Conservation (phyloP, 2,797 vertebrate genomes). For the Clamator glandarius region DNA sequence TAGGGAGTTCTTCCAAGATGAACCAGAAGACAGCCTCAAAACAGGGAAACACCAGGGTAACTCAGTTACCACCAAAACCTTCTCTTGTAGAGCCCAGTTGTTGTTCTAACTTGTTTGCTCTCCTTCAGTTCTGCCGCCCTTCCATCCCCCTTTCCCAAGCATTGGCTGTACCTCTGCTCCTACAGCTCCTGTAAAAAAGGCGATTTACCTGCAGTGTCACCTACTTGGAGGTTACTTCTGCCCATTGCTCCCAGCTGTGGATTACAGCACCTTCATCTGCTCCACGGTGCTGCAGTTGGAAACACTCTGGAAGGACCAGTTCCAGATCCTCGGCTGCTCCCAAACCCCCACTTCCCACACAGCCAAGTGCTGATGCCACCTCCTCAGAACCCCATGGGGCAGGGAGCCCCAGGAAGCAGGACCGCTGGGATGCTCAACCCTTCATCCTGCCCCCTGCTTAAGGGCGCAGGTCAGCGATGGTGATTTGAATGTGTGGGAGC, state of each 20-base stretch:
- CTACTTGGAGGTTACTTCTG: not conserved
- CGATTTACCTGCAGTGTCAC: rapidly evolving
- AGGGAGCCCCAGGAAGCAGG: not conserved
- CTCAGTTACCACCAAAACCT: not conserved
- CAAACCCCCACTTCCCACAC: rapidly evolving
- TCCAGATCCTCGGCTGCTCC: not conserved
- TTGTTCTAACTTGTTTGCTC: not conserved
- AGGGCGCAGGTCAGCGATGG: rapidly evolving
- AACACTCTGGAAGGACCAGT: not conserved
- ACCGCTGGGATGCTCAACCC: no score
- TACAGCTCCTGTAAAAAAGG: rapidly evolving
- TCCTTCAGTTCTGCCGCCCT: rapidly evolving
- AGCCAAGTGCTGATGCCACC: no score
- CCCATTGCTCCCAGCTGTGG: rapidly evolving
- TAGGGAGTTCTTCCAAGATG: not conserved
- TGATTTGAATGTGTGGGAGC: rapidly evolving
- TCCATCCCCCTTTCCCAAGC: rapidly evolving
- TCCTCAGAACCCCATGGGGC: no score
- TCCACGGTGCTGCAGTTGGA: not conserved
- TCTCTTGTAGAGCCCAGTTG: no score
- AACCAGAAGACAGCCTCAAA: not conserved
- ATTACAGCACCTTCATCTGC: not conserved
- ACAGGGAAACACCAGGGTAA: not conserved
- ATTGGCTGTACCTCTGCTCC: rapidly evolving
- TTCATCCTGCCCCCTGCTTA: rapidly evolving